Percentiles rank a stretch among this genome's conserved stretches.
phyloP scores from a whole-genome alignment of 2,888 invertebrate genomes.

The Drosophila pseudotakahashii region DNA sequence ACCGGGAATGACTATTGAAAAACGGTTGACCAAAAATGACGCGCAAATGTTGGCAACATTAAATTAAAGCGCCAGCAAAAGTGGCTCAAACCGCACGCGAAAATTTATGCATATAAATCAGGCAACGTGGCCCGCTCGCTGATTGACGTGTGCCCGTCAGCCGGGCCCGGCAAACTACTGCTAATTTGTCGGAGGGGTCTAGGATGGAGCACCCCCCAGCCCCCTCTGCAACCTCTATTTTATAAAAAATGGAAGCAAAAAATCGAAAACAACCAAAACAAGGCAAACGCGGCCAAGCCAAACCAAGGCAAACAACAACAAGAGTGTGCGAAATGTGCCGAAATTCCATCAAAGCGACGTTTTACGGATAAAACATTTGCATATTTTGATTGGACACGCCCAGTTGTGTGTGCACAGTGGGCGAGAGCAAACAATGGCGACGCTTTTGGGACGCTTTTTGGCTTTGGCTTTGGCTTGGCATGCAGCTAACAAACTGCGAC shows the following conservation, averaged over 20 bases:
- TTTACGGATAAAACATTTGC: constrained; percentile 77
- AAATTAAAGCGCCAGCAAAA: constrained; percentile 72
- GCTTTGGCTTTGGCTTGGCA: constrained; percentile 44
- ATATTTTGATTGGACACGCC: constrained; percentile 78
- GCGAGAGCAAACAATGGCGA: constrained; percentile 68
- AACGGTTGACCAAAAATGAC: constrained; percentile 72
- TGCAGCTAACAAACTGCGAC: constrained; percentile 69
- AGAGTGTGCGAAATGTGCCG: constrained; percentile 63
- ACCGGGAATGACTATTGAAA: constrained; percentile 61
- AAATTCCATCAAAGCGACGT: constrained; percentile 76
- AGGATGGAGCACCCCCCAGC: too few species aligned
- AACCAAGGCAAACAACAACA: constrained; percentile 58
- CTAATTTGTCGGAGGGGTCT: constrained; percentile 60
- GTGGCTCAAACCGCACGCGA: constrained; percentile 65
- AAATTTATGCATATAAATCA: constrained; percentile 74
- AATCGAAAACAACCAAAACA: constrained; percentile 48
- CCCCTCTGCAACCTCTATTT: too few species aligned
- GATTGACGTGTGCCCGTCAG: constrained; percentile 64
- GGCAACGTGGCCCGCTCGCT: constrained; percentile 45
- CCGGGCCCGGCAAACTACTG: constrained; percentile 63
- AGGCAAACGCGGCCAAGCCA: constrained; percentile 55
- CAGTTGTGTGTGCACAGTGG: constrained; percentile 56
- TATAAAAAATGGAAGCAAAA: constrained; percentile 5
- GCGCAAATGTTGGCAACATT: constrained; percentile 77
- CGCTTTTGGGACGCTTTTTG: constrained; percentile 23